Evolutionary conservation across 2,888 invertebrate genomes (phyloP).

Genomic region (Miltochrista miniata): DNA sequence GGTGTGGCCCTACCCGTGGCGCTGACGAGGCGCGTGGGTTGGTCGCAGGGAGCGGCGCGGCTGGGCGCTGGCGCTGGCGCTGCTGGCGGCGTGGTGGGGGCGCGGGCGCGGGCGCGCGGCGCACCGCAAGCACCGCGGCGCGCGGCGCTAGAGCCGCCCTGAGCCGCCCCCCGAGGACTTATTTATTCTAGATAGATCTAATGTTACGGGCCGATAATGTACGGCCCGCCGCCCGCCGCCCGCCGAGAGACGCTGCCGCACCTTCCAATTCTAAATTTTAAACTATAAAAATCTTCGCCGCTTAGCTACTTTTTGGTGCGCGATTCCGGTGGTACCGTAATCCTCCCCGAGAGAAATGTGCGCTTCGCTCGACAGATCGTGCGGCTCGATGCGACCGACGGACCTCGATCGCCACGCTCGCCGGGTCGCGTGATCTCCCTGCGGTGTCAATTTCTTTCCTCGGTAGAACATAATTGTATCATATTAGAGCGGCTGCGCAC

Average conservation of each 20-base stretch:
- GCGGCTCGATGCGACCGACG: constrained; percentile 6
- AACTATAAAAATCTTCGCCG: constrained; percentile 18
- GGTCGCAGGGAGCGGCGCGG: constrained; percentile 59
- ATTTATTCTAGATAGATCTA: constrained; percentile 82
- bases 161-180: constrained; percentile 50
- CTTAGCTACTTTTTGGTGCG: constrained; percentile 11
- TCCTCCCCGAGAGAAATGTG: not conserved
- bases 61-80: constrained; percentile 56
- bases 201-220: constrained; percentile 67
- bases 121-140: constrained; percentile 83
- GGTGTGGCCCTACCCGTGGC: too few species aligned
- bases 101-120: constrained; percentile 64
- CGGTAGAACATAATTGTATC: constrained; percentile 1
- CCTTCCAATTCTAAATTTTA: constrained; percentile 70
- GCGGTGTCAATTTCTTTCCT: constrained; percentile 1
- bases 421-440: constrained; percentile 3
- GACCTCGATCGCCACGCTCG: constrained; percentile 6
- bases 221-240: constrained; percentile 24
- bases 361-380: not conserved
- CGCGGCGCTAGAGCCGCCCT: constrained; percentile 82
- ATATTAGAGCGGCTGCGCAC: not conserved
- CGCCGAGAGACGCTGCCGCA: constrained; percentile 35
- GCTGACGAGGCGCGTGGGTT: constrained; percentile 8
- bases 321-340: not conserved
- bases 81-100: constrained; percentile 69